Conservation (phyloP, 2,888 invertebrate genomes). For the Didymodactylos carnosus region DNA sequence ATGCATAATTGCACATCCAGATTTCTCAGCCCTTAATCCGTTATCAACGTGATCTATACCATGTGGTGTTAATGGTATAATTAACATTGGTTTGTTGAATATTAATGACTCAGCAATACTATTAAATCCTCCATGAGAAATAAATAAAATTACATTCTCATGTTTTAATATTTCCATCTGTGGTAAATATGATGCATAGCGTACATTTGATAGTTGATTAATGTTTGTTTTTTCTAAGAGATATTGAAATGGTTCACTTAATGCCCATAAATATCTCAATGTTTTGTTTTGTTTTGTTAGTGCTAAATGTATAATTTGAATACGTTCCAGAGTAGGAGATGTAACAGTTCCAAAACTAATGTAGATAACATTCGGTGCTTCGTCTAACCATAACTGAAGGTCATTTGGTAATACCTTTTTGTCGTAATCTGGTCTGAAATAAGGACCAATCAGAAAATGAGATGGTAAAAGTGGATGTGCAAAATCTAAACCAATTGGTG, state of each 20-base stretch:
- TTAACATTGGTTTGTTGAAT: background rate
- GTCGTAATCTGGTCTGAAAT: background rate
- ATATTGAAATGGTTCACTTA: background rate
- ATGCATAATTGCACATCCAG: background rate
- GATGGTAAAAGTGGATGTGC: background rate
- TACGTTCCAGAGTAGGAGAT: background rate
- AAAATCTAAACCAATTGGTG: background rate
- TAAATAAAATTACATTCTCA: background rate
- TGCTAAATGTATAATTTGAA: background rate
- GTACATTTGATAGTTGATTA: background rate
- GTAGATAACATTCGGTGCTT: background rate
- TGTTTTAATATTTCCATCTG: background rate
- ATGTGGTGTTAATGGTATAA: background rate
- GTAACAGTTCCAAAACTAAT: background rate
- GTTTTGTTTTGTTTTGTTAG: background rate
- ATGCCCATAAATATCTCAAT: background rate
- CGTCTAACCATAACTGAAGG: background rate
- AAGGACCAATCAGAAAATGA: background rate
- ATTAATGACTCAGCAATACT: background rate
- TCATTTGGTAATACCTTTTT: background rate
- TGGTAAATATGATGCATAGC: background rate
- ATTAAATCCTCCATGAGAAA: background rate
- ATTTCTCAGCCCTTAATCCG: background rate
- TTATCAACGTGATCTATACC: background rate
- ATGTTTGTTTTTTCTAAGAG: background rate